Conservation (phyloP, 92 coral and sea anemone genomes). For the Scolanthus callimorphus region DNA sequence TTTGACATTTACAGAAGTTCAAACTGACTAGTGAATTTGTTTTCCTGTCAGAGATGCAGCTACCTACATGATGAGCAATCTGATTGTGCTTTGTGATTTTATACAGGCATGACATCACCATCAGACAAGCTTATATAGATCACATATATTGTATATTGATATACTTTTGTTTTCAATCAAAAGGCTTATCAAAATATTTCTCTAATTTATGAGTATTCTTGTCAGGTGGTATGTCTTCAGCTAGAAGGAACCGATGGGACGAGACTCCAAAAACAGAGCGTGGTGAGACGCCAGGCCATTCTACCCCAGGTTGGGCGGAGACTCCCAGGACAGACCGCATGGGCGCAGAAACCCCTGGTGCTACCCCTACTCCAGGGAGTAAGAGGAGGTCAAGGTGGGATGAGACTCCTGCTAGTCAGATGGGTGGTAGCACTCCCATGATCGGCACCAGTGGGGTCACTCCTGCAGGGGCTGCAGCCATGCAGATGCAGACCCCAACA, state of each 20-base stretch:
- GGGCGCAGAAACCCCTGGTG: constrained; percentile 97
- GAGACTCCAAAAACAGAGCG: constrained; percentile 98
- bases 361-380: constrained; percentile 99
- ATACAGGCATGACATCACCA: too few species aligned
- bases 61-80: too few species aligned
- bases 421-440: constrained; percentile 93
- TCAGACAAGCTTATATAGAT: too few species aligned
- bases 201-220: too few species aligned
- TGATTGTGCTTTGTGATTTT: too few species aligned
- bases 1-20: too few species aligned
- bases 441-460: constrained; percentile 95
- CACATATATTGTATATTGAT: too few species aligned
- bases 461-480: constrained; percentile 95
- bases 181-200: too few species aligned
- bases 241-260: constrained; percentile 98
- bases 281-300: constrained; percentile 96
- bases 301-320: constrained; percentile 99
- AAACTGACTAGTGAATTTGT: background rate
- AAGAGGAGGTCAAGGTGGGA: constrained; percentile 98
- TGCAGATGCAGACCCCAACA: constrained; percentile 99
- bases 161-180: too few species aligned
- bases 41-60: too few species aligned
- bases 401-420: constrained; percentile 97
- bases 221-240: constrained; percentile 75
- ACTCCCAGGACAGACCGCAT: constrained; percentile 97